phyloP scores from a whole-genome alignment of 2,888 invertebrate genomes.

The Sminthurinus aureus region DNA sequence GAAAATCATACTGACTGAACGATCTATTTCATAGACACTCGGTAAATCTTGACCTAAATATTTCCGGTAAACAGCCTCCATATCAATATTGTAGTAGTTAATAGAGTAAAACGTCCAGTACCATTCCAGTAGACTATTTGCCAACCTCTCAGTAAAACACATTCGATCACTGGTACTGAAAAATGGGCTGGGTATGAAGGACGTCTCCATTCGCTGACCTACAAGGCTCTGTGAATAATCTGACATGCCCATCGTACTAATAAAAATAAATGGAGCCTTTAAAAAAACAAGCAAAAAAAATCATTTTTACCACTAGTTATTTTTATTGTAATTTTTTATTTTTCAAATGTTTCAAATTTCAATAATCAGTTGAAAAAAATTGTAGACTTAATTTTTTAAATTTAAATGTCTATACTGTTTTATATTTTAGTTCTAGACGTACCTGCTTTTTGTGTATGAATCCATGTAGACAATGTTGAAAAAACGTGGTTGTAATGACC shows the following conservation, averaged over 20 bases:
- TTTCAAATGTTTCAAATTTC: too few relatives aligned
- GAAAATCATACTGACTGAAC: slow-evolving; percentile 56
- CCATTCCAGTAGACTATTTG: not conserved
- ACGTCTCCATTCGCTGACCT: slow-evolving; percentile 2
- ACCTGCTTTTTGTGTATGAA: slow-evolving; percentile 66
- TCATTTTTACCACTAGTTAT: not conserved
- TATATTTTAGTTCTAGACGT: too few relatives aligned
- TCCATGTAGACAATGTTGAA: slow-evolving; percentile 64
- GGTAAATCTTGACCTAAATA: slow-evolving; percentile 61
- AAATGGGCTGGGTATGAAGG: slow-evolving; percentile 22
- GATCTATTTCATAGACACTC: slow-evolving; percentile 50
- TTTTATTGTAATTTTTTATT: not conserved
- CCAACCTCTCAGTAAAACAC: slow-evolving; percentile 19
- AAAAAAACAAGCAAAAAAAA: not conserved
- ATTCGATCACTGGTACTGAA: slow-evolving; percentile 15
- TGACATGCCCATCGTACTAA: not conserved
- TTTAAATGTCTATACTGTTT: too few relatives aligned
- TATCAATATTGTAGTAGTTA: not conserved
- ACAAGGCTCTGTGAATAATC: slow-evolving; percentile 1
- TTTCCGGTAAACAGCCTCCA: slow-evolving; percentile 51
- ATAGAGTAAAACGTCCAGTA: not conserved
- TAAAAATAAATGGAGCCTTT: not conserved
- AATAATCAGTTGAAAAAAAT: too few relatives aligned
- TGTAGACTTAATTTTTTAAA: too few relatives aligned
- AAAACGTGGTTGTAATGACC: slow-evolving; percentile 61